Conservation (phyloP, 2,113 vertebrate species). For the Oxygymnocypris stewartii region DNA sequence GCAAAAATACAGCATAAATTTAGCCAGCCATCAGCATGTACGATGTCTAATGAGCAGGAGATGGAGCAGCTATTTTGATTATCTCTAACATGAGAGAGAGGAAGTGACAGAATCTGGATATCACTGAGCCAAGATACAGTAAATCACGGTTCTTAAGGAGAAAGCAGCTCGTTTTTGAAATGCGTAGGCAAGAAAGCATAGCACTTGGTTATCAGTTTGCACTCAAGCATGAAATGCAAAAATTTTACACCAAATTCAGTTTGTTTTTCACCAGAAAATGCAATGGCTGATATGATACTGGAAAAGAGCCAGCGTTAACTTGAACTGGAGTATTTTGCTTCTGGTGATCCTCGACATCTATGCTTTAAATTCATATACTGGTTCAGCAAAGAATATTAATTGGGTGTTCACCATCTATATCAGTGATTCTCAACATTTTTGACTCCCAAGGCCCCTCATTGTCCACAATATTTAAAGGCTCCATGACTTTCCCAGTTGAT, state of each 20-base stretch:
- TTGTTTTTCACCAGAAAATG: background rate
- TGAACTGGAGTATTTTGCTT: background rate
- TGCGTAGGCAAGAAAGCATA: background rate
- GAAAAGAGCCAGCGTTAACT: background rate
- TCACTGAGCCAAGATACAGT: conserved; percentile 5
- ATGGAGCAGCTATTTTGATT: conserved; percentile 69
- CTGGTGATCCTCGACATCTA: background rate
- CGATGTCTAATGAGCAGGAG: conserved; percentile 66
- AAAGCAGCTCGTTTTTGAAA: background rate
- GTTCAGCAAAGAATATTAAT: background rate
- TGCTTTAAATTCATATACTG: background rate
- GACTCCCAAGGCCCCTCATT: too few relatives aligned
- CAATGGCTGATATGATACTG: background rate
- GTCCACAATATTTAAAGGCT: background rate
- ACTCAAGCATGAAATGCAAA: background rate
- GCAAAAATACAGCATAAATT: conserved; percentile 69
- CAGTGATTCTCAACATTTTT: background rate
- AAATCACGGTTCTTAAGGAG: background rate
- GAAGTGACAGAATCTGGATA: conserved; percentile 40
- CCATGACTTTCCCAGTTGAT: background rate
- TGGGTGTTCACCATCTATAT: background rate
- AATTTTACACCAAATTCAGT: background rate
- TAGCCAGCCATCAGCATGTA: conserved; percentile 58
- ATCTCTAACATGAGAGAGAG: conserved; percentile 57
- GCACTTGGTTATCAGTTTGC: background rate